Evolutionary conservation across 2,888 invertebrate species (phyloP).

Genomic region (Gibbula magus): DNA sequence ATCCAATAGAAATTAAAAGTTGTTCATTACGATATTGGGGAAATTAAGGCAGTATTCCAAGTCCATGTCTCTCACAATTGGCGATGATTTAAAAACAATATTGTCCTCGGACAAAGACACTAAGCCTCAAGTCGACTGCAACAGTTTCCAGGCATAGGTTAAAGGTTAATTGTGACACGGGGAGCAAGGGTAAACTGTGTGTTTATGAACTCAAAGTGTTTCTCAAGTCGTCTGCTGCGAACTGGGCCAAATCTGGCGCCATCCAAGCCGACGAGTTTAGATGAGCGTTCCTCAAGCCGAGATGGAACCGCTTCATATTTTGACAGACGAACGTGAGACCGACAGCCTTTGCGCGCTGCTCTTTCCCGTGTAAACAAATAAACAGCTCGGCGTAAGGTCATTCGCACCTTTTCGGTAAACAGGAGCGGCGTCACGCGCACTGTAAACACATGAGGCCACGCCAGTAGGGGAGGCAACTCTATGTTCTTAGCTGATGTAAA

Average conservation of each 20-base stretch:
- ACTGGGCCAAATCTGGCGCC: slow-evolving; percentile 12
- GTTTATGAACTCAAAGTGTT: slow-evolving; percentile 12
- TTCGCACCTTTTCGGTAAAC: slow-evolving; percentile 15
- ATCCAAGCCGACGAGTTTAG: not conserved
- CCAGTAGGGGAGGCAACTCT: not conserved
- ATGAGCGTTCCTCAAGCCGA: not conserved
- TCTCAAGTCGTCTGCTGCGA: not conserved
- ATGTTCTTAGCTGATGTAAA: too few relatives aligned
- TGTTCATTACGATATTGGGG: too few relatives aligned
- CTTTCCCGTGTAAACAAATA: slow-evolving; percentile 14
- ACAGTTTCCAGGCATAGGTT: not conserved
- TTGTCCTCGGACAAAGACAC: not conserved
- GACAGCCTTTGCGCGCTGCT: not conserved
- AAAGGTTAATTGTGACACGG: slow-evolving; percentile 19
- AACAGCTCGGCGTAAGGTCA: slow-evolving; percentile 13
- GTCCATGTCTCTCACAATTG: too few relatives aligned
- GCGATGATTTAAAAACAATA: too few relatives aligned
- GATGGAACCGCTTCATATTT: not conserved
- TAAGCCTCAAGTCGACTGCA: not conserved
- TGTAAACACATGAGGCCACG: not conserved
- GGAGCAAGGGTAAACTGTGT: not conserved
- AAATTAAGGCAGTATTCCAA: too few relatives aligned
- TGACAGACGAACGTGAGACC: slow-evolving; percentile 12
- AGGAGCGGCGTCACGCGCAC: not conserved
- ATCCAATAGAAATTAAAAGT: too few relatives aligned